Evolutionary conservation across 1,140 invertebrate genomes (phyloP).

Genomic region (Lysiphlebus fabarum): DNA sequence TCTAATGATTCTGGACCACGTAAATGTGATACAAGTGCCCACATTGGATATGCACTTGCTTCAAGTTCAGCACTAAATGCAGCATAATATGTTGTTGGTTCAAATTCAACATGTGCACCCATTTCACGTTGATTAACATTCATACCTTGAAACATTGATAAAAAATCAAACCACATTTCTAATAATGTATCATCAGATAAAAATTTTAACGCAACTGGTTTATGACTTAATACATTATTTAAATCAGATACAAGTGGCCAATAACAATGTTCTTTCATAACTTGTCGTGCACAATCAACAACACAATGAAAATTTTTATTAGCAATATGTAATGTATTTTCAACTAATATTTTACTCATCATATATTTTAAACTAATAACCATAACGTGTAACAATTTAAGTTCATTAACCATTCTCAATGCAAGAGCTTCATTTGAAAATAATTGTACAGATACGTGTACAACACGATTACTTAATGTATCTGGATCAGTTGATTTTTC

Average conservation of each 20-base stretch:
- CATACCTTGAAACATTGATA: slow-evolving; percentile 95
- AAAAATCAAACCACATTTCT: slow-evolving; percentile 91
- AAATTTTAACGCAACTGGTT: slow-evolving; percentile 85
- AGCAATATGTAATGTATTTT: slow-evolving; percentile 80
- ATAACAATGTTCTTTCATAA: slow-evolving; percentile 97
- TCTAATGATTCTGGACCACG: slow-evolving; percentile 68
- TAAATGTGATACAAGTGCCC: slow-evolving; percentile 88
- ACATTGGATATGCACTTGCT: slow-evolving; percentile 95
- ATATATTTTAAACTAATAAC: slow-evolving; percentile 89
- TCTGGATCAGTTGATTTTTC: slow-evolving; percentile 83
- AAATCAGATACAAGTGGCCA: slow-evolving; percentile 97
- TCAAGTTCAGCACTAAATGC: slow-evolving; percentile 95
- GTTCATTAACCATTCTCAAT: slow-evolving; percentile 82
- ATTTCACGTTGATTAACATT: slow-evolving; percentile 91
- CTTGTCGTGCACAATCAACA: slow-evolving; percentile 85
- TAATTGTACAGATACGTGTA: slow-evolving; percentile 91
- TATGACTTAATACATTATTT: slow-evolving; percentile 94
- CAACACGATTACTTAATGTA: slow-evolving; percentile 89
- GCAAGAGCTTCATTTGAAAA: slow-evolving; percentile 93
- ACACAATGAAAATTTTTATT: slow-evolving; percentile 82
- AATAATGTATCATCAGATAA: slow-evolving; percentile 81
- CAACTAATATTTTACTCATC: slow-evolving; percentile 87
- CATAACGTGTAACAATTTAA: slow-evolving; percentile 90
- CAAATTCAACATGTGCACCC: slow-evolving; percentile 91
- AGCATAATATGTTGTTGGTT: slow-evolving; percentile 94